Conservation (phyloP, 2,797 vertebrate genomes). For the Cuniculus paca region DNA sequence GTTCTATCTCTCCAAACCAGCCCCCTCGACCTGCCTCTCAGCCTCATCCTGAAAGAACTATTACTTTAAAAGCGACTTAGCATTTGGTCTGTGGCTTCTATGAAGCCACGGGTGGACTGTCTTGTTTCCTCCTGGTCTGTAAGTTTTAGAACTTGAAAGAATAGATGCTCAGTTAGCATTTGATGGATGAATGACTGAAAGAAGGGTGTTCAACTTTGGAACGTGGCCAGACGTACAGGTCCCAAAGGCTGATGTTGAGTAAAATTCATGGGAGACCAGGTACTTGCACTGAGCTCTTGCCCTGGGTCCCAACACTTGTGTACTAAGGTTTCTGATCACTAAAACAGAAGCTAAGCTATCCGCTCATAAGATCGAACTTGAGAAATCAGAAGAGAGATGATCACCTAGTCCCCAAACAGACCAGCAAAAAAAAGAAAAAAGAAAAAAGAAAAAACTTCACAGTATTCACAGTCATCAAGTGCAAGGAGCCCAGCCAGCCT, state of each 20-base stretch:
- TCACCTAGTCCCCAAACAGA: background rate
- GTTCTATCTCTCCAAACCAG: background rate
- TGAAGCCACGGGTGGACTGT: background rate
- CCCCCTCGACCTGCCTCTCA: background rate
- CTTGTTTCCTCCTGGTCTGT: background rate
- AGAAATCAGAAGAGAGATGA: background rate
- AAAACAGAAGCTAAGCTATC: background rate
- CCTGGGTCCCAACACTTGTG: background rate
- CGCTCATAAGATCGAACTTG: background rate
- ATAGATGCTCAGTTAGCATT: background rate
- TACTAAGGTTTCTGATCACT: background rate
- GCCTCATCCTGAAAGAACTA: background rate
- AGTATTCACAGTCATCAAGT: background rate
- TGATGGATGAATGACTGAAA: background rate
- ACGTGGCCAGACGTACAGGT: background rate
- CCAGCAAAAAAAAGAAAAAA: background rate
- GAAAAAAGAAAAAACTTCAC: background rate
- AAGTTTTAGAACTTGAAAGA: background rate
- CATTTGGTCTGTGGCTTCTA: background rate
- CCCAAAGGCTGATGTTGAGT: background rate
- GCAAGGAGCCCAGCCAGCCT: background rate
- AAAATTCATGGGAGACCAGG: background rate
- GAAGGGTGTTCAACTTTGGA: background rate
- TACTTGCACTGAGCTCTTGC: background rate
- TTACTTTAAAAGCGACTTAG: background rate